These are phyloP conservation scores for Chrysolina haemoptera DNA, from an alignment of 2,888 invertebrate species.

Conservation along the genomic window DNA sequence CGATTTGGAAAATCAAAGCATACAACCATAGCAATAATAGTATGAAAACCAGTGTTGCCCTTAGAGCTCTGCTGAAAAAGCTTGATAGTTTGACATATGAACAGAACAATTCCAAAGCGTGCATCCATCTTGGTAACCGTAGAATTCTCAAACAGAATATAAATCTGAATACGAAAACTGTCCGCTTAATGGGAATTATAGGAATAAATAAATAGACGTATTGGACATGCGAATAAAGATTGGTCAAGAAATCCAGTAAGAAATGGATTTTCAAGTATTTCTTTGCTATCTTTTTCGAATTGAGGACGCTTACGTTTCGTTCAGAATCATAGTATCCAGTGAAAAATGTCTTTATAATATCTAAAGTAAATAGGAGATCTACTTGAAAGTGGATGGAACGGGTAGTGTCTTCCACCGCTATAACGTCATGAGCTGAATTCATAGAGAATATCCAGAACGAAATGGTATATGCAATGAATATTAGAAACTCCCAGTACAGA, in stretches of 20 bases:
- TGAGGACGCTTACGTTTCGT: constrained; percentile 40
- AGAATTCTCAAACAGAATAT: constrained; percentile 21
- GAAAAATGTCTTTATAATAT: constrained; percentile 46
- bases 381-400: constrained; percentile 24
- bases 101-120: constrained; percentile 23
- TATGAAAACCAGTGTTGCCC: constrained; percentile 17
- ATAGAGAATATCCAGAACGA: constrained; percentile 41
- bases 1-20: not conserved
- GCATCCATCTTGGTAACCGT: constrained; percentile 26
- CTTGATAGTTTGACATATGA: constrained; percentile 30
- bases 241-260: constrained; percentile 25
- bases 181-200: not conserved
- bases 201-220: not conserved
- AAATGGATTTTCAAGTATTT: constrained; percentile 37
- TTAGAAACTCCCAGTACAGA: constrained; percentile 38
- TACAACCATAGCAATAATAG: constrained; percentile 30
- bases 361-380: constrained; percentile 39
- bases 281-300: constrained; percentile 34
- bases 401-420: not conserved
- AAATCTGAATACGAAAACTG: not conserved
- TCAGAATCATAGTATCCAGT: constrained; percentile 50
- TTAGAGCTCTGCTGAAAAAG: constrained; percentile 22
- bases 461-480: constrained; percentile 43
- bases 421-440: constrained; percentile 18
- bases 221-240: not conserved